phyloP scores from a whole-genome alignment of 2,888 invertebrate genomes.

The Tortrix viridana region DNA sequence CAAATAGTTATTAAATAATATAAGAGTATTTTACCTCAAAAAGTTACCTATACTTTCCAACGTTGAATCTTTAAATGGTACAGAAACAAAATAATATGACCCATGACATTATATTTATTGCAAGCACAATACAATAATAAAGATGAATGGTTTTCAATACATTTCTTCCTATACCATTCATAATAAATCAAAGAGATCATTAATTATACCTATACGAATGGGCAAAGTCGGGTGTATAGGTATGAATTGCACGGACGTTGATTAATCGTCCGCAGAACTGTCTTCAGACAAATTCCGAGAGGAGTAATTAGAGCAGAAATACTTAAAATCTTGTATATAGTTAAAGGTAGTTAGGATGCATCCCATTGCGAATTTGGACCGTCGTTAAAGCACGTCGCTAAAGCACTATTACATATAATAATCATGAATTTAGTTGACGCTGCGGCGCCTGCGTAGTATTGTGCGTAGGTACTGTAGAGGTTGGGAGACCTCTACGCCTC shows the following conservation, averaged over 20 bases:
- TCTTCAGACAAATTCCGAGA: conserved; percentile 35
- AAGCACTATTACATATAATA: too few species aligned
- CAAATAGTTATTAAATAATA: too few species aligned
- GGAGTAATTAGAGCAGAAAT: conserved; percentile 21
- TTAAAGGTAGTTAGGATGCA: not conserved
- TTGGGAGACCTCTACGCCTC: too few species aligned
- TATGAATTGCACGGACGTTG: conserved; percentile 48
- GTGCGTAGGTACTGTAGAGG: too few species aligned
- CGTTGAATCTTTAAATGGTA: too few species aligned
- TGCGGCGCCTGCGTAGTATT: too few species aligned
- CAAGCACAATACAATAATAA: conserved; percentile 33
- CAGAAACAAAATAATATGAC: conserved; percentile 12
- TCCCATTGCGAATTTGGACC: not conserved
- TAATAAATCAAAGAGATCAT: conserved; percentile 59
- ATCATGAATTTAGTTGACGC: too few species aligned
- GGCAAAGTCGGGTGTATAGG: conserved; percentile 43
- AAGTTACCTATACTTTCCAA: too few species aligned
- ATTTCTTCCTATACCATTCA: conserved; percentile 48
- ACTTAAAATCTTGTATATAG: conserved; percentile 11
- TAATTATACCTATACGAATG: conserved; percentile 56
- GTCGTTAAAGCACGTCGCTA: too few species aligned
- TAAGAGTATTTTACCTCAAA: too few species aligned
- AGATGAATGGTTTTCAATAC: conserved; percentile 45
- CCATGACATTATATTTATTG: conserved; percentile 25
- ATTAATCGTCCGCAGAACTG: conserved; percentile 43